These are phyloP conservation scores for Lordiphosa andalusiaca DNA, from an alignment of 2,888 invertebrate species.

Conservation along the genomic window DNA sequence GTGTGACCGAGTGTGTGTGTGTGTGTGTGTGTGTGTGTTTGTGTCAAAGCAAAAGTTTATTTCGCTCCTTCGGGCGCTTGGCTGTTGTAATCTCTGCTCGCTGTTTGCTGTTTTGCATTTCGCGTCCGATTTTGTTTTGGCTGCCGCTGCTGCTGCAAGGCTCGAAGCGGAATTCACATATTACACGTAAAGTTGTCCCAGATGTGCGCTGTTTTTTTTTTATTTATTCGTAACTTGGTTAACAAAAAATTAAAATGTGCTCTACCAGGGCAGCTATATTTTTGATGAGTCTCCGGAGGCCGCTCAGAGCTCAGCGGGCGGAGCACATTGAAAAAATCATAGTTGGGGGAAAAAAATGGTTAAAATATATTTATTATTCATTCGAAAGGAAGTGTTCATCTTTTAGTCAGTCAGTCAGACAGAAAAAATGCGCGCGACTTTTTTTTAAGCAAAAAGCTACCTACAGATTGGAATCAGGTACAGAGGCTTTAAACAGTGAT, in stretches of 20 bases:
- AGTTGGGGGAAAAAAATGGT: no score
- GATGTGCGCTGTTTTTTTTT: conserved; percentile 39
- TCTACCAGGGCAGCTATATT: conserved; percentile 29
- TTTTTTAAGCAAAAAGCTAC: no score
- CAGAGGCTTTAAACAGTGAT: no score
- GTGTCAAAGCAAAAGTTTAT: conserved; percentile 65
- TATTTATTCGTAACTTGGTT: conserved; percentile 23
- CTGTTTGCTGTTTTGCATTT: conserved; percentile 63
- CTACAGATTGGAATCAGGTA: no score
- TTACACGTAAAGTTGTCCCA: conserved; percentile 57
- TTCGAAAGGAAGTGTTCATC: no score
- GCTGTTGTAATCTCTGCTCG: conserved; percentile 61
- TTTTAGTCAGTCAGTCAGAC: no score
- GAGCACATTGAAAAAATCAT: no score
- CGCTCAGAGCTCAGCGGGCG: no score
- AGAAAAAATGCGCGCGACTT: no score
- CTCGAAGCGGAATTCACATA: conserved; percentile 20
- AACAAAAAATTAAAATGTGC: conserved; percentile 58
- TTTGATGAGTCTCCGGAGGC: conserved; percentile 43
- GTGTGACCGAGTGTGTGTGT: conserved; percentile 9
- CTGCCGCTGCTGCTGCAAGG: conserved; percentile 32
- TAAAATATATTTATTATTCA: no score
- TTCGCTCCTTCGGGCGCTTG: conserved; percentile 57
- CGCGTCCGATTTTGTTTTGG: conserved; percentile 46
- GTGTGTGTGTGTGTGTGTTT: conserved; percentile 10